Base-by-base conservation (phyloP, 2,113 vertebrate genomes). In the Vireo altiloquus region DNA sequence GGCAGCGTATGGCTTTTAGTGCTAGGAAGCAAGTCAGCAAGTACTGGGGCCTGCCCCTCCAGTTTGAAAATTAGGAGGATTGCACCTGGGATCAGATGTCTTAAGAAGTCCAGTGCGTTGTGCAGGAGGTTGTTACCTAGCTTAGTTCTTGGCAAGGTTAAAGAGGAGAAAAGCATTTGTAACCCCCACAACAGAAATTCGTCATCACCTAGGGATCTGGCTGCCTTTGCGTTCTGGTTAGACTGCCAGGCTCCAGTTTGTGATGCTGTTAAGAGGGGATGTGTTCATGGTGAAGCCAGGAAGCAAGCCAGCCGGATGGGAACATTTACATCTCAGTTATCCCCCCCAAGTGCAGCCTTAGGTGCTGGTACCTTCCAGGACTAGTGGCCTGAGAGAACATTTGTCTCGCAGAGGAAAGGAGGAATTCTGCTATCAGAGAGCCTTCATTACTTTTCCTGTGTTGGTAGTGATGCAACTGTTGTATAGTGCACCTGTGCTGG, bases 381-480 rank as follows among this genome's bases (percentile, higher is more conserved):
- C 47, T 82, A 35, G 33, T 4, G 7, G 22, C 46, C 75, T 16
- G 4, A 10, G 10, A 22, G 59, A 68, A 27, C 0, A 0, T 28
- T 18, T 39, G 33, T 79, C 10, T 57, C 4, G 3, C 53, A 40
- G 79, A 35, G 61, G 49, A 79, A 72, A 37, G 47, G 19, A 82
- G 16, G 21, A 68, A 75, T 44, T 53, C 42, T 65, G n/a, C 59
- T 35, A 27, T 33, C 20, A 15, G n/a, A 33, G 61, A 50, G 14
- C 22, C 37, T 72, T 79, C 4, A 2, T 47, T 69, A 1, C 35
- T 80, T 72, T 30, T 64, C 16, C 3, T 46, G 6, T 24, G n/a
- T 6, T 81, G 46, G 59, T 44, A 74, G 64, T 28, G 46, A 30
- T 24, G 37, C 33, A 66, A 24, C 44, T 53, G 13, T 54, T 54